phyloP scores from a whole-genome alignment of 2,888 invertebrate genomes.

The Brenthis daphne region DNA sequence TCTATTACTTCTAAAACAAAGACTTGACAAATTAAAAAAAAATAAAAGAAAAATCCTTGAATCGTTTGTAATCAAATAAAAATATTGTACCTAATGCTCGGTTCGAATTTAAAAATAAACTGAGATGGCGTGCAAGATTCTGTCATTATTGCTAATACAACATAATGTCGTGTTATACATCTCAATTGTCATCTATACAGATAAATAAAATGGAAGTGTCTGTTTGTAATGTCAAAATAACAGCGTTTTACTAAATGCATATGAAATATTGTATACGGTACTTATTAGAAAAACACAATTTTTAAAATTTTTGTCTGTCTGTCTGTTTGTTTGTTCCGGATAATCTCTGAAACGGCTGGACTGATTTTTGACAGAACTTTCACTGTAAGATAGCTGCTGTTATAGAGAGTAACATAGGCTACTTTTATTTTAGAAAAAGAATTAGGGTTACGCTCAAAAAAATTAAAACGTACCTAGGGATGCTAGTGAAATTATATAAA shows the following conservation, averaged over 20 bases:
- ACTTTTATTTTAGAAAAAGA: too few species aligned
- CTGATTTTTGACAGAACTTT: background rate
- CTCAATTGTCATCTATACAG: background rate
- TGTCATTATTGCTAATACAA: background rate
- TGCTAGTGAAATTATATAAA: too few species aligned
- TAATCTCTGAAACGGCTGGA: background rate
- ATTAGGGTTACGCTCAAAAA: too few species aligned
- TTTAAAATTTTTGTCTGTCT: too few species aligned
- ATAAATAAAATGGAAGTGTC: background rate
- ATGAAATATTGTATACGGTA: too few species aligned
- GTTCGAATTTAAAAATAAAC: slow-evolving; percentile 17
- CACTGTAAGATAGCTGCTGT: too few species aligned
- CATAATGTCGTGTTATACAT: slow-evolving; percentile 3
- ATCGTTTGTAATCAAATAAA: slow-evolving; percentile 17
- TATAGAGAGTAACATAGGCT: too few species aligned
- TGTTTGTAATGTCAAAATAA: too few species aligned
- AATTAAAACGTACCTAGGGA: too few species aligned
- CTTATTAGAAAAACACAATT: too few species aligned
- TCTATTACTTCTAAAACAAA: background rate
- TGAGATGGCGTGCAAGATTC: background rate
- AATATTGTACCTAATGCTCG: slow-evolving; percentile 12
- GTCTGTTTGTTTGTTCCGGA: too few species aligned
- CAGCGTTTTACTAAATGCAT: too few species aligned
- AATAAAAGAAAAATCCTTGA: background rate
- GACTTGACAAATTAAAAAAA: background rate